A percentile compares a stretch with the other conserved stretches of the same genome.
Conservation (phyloP, 2,113 vertebrate species). For the Istiophorus platypterus region DNA sequence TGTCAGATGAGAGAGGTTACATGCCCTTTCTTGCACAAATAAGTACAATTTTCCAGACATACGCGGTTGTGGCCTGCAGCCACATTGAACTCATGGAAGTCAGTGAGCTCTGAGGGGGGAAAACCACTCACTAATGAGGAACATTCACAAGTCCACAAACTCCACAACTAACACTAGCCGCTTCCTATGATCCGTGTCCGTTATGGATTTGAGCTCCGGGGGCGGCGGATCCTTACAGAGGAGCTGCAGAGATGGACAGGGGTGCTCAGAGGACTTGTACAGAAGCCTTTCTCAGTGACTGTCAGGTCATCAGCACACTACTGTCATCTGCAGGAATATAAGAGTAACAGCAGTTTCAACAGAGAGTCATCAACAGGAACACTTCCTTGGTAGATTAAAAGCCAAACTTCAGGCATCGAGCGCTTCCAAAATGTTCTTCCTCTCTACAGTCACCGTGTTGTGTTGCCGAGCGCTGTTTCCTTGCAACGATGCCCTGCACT, state of each 20-base stretch:
- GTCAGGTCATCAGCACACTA: conserved; percentile 46
- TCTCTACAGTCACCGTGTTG: too few species aligned
- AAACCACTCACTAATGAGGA: conserved; percentile 33
- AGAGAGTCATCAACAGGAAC: neutral
- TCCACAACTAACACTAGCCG: conserved; percentile 24
- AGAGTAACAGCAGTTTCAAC: conserved; percentile 22
- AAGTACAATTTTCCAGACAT: neutral
- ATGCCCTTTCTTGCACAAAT: neutral
- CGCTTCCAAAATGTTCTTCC: neutral
- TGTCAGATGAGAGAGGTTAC: conserved; percentile 15
- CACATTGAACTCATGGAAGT: conserved; percentile 17
- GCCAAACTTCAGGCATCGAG: neutral
- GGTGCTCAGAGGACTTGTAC: neutral
- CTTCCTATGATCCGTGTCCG: neutral
- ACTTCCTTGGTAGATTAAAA: neutral
- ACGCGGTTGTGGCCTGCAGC: neutral
- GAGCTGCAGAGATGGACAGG: neutral
- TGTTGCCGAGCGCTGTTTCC: neutral
- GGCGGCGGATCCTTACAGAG: neutral
- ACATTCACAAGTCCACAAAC: conserved; percentile 26
- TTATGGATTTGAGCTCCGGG: too few species aligned
- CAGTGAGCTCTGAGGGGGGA: neutral
- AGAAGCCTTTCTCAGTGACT: conserved; percentile 1
- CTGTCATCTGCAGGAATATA: conserved; percentile 72
- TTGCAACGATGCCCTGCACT: neutral